Evolutionary conservation across 1,140 invertebrate species (phyloP).

Genomic region (Oppia nitens): DNA sequence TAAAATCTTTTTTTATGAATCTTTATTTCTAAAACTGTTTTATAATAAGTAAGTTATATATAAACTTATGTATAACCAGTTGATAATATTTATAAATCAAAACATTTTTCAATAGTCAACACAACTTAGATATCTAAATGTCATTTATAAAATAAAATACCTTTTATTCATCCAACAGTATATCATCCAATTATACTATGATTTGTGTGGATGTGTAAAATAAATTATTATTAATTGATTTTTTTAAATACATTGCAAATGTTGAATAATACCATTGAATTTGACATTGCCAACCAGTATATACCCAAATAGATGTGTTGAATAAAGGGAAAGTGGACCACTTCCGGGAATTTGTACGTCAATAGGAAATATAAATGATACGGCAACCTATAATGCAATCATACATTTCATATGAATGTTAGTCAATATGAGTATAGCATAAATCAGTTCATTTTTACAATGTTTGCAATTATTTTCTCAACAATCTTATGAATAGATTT

Average conservation of each 20-base stretch:
- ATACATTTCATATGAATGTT: constrained; percentile 56
- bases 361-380: constrained; percentile 71
- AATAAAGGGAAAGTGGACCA: constrained; percentile 25
- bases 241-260: too few relatives aligned
- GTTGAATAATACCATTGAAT: constrained; percentile 87
- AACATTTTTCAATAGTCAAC: too few relatives aligned
- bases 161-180: background rate
- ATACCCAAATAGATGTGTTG: constrained; percentile 78
- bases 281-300: constrained; percentile 87
- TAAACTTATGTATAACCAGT: too few relatives aligned
- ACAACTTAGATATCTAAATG: too few relatives aligned
- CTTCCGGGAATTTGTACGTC: constrained; percentile 39
- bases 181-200: background rate
- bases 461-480: background rate
- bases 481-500: background rate
- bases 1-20: too few relatives aligned
- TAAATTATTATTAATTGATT: too few relatives aligned
- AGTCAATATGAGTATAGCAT: constrained; percentile 24
- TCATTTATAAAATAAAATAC: background rate
- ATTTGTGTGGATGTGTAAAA: too few relatives aligned
- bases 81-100: too few relatives aligned
- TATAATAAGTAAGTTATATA: too few relatives aligned
- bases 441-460: background rate
- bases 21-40: too few relatives aligned
- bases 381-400: constrained; percentile 70